Conservation (phyloP, 1,140 invertebrate species). For the Plectus sambesii region DNA sequence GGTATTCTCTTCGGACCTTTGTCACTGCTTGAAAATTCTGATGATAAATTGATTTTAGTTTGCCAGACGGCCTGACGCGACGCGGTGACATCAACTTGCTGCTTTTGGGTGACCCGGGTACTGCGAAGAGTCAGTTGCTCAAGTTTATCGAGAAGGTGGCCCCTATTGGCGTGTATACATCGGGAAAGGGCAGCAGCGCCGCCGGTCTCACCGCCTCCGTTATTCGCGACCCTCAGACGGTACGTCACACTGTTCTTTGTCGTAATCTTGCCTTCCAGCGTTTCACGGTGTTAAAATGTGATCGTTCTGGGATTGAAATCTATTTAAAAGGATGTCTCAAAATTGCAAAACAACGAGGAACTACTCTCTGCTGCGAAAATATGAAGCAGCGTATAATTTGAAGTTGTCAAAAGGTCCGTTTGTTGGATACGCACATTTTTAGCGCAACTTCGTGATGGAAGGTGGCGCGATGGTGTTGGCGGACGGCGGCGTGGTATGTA, state of each 20-base stretch:
- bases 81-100: conserved; percentile 94
- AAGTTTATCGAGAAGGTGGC: conserved; percentile 95
- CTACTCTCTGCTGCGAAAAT: no score
- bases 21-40: no score
- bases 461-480: conserved; percentile 99
- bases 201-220: conserved; percentile 97
- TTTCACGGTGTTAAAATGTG: background rate
- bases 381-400: background rate
- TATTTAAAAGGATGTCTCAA: background rate
- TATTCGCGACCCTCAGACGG: conserved; percentile 75
- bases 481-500: conserved; percentile 96
- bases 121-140: conserved; percentile 91
- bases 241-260: conserved; percentile 51
- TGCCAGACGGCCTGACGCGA: conserved; percentile 85
- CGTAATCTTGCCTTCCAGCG: background rate
- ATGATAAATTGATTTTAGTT: conserved; percentile 46
- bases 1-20: no score
- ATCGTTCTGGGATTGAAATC: background rate
- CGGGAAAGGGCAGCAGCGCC: conserved; percentile 95
- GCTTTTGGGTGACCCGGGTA: conserved; percentile 92
- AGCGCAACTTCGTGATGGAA: conserved; percentile 97
- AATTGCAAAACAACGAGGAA: background rate
- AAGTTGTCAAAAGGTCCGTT: conserved; percentile 10
- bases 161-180: conserved; percentile 91
- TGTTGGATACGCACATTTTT: conserved; percentile 23